phyloP scores from a whole-genome alignment of 2,113 vertebrate genomes.

The Butastur rufipennis region DNA sequence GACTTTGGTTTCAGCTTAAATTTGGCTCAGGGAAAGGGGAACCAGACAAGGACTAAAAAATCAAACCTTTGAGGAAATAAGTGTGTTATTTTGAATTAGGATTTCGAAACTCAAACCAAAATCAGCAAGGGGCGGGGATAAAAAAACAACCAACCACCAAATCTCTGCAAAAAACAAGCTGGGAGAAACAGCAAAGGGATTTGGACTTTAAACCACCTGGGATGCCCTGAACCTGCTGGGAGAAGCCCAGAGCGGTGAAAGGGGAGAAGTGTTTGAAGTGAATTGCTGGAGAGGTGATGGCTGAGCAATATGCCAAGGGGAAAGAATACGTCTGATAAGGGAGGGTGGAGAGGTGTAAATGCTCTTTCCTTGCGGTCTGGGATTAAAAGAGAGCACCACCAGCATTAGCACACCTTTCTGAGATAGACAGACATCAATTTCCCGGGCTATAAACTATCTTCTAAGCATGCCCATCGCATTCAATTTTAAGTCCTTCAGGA shows the following conservation, averaged over 20 bases:
- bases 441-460: neutral
- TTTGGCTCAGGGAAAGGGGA: neutral
- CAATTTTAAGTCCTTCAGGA: conserved; percentile 14
- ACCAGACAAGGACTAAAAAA: neutral
- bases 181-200: neutral
- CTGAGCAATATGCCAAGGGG: neutral
- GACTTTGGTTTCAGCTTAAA: neutral
- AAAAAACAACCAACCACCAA: neutral
- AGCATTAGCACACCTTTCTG: neutral
- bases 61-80: neutral
- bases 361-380: neutral
- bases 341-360: neutral
- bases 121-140: neutral
- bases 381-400: neutral
- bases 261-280: neutral
- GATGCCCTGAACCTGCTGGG: neutral
- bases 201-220: neutral
- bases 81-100: neutral
- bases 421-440: neutral
- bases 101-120: neutral
- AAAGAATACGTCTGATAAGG: neutral
- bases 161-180: neutral
- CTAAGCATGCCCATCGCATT: neutral
- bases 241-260: neutral
- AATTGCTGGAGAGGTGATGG: neutral